Conservation (phyloP, 1,140 invertebrate species). For the Metaphire vulgaris region DNA sequence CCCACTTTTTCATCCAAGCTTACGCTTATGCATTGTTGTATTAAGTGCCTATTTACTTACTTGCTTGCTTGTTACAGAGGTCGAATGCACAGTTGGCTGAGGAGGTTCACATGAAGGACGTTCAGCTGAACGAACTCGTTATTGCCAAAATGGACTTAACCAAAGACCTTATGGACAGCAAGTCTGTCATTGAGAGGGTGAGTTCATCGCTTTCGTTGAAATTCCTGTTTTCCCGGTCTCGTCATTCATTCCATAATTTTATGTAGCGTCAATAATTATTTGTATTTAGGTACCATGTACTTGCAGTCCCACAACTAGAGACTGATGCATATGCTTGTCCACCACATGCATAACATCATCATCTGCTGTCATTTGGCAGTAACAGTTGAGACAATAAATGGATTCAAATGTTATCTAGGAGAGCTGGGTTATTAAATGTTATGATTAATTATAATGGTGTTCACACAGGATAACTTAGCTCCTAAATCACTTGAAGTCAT, state of each 20-base stretch:
- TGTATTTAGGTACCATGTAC: conserved; percentile 11
- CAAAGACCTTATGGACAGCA: conserved; percentile 40
- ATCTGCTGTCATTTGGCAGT: too few relatives aligned
- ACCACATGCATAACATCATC: too few relatives aligned
- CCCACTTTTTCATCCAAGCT: too few relatives aligned
- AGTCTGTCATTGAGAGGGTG: conserved; percentile 43
- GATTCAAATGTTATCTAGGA: too few relatives aligned
- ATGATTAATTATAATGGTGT: too few relatives aligned
- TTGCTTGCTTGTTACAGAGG: conserved; percentile 36
- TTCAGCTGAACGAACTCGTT: conserved; percentile 45
- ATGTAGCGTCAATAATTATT: background rate
- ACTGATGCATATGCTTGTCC: too few relatives aligned
- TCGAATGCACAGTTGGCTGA: conserved; percentile 48
- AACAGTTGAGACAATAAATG: too few relatives aligned
- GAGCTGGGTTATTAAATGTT: too few relatives aligned
- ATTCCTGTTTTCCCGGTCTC: too few relatives aligned
- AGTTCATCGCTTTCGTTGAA: background rate
- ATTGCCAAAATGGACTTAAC: conserved; percentile 45
- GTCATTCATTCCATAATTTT: background rate
- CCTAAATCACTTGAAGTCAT: too few relatives aligned
- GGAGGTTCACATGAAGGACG: conserved; percentile 45
- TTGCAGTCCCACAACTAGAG: conserved; percentile 1
- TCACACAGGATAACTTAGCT: too few relatives aligned
- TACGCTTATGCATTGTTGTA: background rate
- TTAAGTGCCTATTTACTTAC: background rate